These are phyloP conservation scores for Microtus richardsoni DNA, from an alignment of 2,113 vertebrate species.

Conservation along the genomic window DNA sequence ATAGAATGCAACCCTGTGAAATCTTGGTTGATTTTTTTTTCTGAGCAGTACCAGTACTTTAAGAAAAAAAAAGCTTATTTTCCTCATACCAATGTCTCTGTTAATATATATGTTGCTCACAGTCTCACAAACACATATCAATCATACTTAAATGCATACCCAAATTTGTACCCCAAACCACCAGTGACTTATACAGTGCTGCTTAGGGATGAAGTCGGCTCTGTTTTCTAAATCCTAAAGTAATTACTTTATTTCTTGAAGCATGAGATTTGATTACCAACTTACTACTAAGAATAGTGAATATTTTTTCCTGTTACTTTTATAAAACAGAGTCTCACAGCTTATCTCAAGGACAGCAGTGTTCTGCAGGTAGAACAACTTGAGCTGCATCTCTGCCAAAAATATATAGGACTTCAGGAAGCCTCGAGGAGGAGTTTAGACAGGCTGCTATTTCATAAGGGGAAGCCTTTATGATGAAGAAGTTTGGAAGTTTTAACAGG, in stretches of 20 bases:
- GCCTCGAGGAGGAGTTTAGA: background rate
- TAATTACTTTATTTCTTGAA: slow-evolving; percentile 79
- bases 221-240: slow-evolving; percentile 52
- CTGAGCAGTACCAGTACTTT: slow-evolving; percentile 11
- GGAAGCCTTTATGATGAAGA: background rate
- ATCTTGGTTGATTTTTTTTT: background rate
- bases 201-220: slow-evolving; percentile 49
- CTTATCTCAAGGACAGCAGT: slow-evolving; percentile 27
- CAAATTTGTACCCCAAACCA: slow-evolving; percentile 36
- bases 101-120: slow-evolving; percentile 50
- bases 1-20: background rate
- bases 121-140: slow-evolving; percentile 13
- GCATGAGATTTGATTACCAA: slow-evolving; percentile 73
- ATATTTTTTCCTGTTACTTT: slow-evolving; percentile 45
- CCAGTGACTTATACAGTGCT: slow-evolving; percentile 51
- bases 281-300: slow-evolving; percentile 53
- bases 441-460: background rate
- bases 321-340: background rate
- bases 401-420: background rate
- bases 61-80: slow-evolving; percentile 8
- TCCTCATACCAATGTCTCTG: background rate
- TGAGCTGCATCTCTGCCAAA: background rate
- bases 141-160: slow-evolving; percentile 9
- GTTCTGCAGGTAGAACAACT: background rate
- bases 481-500: background rate